phyloP scores from a whole-genome alignment of 2,797 vertebrate genomes.

The Hydrophis major region DNA sequence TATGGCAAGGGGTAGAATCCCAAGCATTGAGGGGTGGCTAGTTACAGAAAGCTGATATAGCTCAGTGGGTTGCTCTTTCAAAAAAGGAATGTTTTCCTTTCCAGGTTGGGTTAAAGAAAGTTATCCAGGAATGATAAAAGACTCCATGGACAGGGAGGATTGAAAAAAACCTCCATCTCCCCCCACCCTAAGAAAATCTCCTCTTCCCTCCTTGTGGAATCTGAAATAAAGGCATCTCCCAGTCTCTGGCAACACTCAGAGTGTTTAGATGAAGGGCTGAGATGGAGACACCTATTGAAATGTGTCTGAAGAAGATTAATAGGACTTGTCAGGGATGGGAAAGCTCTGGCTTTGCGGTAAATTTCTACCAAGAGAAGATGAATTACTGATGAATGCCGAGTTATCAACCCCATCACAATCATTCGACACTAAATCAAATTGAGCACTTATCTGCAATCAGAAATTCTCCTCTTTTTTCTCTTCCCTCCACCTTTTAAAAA shows the following conservation, averaged over 20 bases:
- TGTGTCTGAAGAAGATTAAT: conserved; percentile 88
- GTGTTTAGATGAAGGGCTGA: conserved; percentile 79
- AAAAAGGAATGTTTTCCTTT: conserved; percentile 31
- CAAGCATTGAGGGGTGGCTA: background rate
- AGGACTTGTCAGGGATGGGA: conserved; percentile 83
- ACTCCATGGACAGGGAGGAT: conserved; percentile 75
- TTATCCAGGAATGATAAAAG: conserved; percentile 57
- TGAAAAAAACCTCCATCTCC: conserved; percentile 35
- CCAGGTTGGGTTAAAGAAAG: conserved; percentile 52
- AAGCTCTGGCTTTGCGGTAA: conserved; percentile 82
- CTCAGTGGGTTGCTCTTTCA: background rate
- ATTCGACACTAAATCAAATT: conserved; percentile 84
- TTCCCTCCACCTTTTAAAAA: conserved; percentile 65
- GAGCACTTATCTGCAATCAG: conserved; percentile 82
- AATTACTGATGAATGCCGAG: conserved; percentile 83
- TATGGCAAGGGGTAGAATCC: background rate
- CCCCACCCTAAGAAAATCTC: conserved; percentile 56
- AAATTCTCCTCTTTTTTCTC: conserved; percentile 57
- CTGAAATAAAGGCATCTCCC: conserved; percentile 76
- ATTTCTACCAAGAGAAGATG: conserved; percentile 83
- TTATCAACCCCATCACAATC: conserved; percentile 84
- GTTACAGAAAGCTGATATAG: background rate
- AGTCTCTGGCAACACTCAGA: conserved; percentile 69
- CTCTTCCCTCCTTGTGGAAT: conserved; percentile 66
- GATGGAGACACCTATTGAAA: conserved; percentile 86